These are phyloP conservation scores for Hoplostethus mediterraneus DNA, from an alignment of 2,797 vertebrate genomes.

Conservation along the genomic window DNA sequence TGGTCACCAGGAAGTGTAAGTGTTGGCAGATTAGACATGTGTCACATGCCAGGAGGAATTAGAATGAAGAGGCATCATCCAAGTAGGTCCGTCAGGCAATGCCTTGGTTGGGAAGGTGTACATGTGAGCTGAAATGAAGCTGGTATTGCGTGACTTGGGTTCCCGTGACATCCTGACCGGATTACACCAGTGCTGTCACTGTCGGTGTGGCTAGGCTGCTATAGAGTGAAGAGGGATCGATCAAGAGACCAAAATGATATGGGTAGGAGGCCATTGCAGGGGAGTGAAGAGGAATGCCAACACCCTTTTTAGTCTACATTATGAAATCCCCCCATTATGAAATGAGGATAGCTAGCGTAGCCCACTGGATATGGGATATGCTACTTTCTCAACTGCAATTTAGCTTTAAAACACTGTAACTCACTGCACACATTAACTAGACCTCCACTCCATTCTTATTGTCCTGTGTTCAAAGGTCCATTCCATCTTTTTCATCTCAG, in stretches of 20 bases:
- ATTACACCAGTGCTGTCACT: neutral
- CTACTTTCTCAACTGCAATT: no score
- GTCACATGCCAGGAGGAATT: constrained; percentile 16
- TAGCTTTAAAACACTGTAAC: no score
- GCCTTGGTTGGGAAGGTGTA: neutral
- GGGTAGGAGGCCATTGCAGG: neutral
- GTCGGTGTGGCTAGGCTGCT: neutral
- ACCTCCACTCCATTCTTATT: neutral
- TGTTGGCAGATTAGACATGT: constrained; percentile 7
- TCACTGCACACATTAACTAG: no score
- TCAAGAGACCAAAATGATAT: neutral
- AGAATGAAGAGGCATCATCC: constrained; percentile 7
- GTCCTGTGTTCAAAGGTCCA: neutral
- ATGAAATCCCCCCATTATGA: neutral
- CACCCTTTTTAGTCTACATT: neutral
- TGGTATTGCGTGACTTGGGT: neutral
- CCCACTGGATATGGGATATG: no score
- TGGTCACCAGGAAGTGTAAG: neutral
- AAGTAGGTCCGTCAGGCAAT: constrained; percentile 5
- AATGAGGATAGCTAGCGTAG: no score
- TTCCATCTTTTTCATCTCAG: neutral
- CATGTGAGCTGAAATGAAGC: constrained; percentile 15
- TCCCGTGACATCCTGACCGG: neutral
- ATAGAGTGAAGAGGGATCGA: neutral
- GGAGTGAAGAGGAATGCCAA: neutral